Evolutionary conservation across 2,797 vertebrate genomes (phyloP).

Genomic region (Manis crassicaudata): DNA sequence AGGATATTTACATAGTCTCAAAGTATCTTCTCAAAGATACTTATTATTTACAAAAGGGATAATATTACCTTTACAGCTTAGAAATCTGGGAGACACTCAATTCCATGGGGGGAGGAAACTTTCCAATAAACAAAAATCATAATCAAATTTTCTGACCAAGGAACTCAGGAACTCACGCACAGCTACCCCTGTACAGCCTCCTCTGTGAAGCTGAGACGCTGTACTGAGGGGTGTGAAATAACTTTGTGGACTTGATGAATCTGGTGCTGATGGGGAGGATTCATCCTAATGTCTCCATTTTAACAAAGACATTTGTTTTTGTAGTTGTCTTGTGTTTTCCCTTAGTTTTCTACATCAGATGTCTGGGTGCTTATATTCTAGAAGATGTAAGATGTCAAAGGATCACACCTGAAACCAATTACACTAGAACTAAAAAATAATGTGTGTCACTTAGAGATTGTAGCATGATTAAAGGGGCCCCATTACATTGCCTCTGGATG

Average conservation of each 20-base stretch:
- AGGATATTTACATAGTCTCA: not conserved
- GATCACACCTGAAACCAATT: not conserved
- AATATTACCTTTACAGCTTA: not conserved
- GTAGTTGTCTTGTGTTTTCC: not conserved
- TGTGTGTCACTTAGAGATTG: not conserved
- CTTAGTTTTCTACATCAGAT: not conserved
- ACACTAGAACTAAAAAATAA: not conserved
- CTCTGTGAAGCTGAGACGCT: not conserved
- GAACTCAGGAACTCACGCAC: not conserved
- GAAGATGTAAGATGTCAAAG: not conserved
- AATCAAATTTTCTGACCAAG: not conserved
- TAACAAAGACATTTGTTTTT: not conserved
- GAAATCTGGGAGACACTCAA: not conserved
- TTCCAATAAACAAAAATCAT: not conserved
- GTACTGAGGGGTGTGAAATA: not conserved
- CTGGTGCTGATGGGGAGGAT: not conserved
- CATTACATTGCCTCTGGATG: not conserved
- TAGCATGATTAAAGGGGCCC: not conserved
- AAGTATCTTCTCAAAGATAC: not conserved
- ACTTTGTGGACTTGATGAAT: not conserved
- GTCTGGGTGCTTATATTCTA: not conserved
- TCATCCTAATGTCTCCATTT: not conserved
- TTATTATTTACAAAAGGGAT: not conserved
- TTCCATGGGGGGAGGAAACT: not conserved
- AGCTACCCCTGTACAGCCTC: not conserved